phyloP scores from a whole-genome alignment of 2,113 vertebrate genomes.

The Lathamus discolor region DNA sequence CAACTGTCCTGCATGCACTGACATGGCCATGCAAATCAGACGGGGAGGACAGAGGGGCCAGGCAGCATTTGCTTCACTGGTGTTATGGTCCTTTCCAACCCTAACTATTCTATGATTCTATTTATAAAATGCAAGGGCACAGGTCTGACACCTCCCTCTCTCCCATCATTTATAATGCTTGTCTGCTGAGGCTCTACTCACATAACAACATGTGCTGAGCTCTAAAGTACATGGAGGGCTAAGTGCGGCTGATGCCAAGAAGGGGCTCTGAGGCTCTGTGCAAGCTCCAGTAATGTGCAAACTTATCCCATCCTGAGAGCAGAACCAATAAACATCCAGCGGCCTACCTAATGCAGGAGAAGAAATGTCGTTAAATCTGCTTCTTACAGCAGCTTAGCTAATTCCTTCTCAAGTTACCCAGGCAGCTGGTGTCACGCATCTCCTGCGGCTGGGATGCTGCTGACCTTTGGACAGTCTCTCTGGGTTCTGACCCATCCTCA shows the following conservation, averaged over 20 bases:
- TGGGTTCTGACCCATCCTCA: neutral
- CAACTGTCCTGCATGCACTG: accelerated
- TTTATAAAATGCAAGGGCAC: neutral
- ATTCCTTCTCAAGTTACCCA: conserved; percentile 17
- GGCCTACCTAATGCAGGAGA: neutral
- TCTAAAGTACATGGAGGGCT: accelerated
- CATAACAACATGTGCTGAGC: neutral
- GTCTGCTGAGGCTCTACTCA: neutral
- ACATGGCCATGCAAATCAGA: accelerated
- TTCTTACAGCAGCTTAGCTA: neutral
- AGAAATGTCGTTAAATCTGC: neutral
- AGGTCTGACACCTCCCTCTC: neutral
- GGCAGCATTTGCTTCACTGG: accelerated
- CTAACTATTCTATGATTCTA: no score
- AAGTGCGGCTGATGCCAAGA: neutral
- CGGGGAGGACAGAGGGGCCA: accelerated
- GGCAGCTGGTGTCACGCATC: neutral
- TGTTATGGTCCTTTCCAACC: neutral
- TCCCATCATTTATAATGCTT: neutral
- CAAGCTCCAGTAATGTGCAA: neutral
- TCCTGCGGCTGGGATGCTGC: neutral
- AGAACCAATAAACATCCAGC: neutral
- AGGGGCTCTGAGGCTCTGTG: neutral
- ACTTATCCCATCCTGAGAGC: neutral
- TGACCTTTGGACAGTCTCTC: neutral